phyloP scores from a whole-genome alignment of 2,888 invertebrate genomes.

The Platycnemis pennipes region DNA sequence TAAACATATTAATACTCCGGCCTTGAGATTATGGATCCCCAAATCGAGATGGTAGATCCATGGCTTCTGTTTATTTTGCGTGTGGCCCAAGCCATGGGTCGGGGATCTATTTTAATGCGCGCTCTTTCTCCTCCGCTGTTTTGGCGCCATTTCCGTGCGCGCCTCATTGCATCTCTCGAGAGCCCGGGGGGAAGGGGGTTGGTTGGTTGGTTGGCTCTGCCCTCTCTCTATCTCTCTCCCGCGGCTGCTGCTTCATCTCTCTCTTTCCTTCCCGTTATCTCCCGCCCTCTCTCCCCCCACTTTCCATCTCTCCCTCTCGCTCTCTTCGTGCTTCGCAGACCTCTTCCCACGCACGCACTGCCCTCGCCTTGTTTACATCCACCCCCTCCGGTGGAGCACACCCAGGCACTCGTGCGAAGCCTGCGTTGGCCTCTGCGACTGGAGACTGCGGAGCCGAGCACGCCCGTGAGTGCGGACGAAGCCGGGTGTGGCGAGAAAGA shows the following conservation, averaged over 20 bases:
- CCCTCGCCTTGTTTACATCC: constrained; percentile 44
- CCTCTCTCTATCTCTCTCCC: no score
- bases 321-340: neutral
- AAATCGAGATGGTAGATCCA: no score
- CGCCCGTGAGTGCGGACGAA: neutral
- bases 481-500: neutral
- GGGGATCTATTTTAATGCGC: no score
- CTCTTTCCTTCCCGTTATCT: neutral
- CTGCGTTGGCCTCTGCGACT: neutral
- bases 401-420: constrained; percentile 17
- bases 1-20: no score
- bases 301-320: neutral
- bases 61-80: no score
- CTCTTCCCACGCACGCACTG: constrained; percentile 16
- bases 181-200: neutral
- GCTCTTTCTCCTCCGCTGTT: neutral
- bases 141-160: neutral
- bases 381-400: neutral
- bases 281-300: neutral
- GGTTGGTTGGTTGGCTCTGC: neutral
- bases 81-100: no score
- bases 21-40: no score
- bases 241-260: neutral
- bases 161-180: neutral
- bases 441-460: neutral